Conservation (phyloP, 2,888 invertebrate species). For the Drosophila stalkeri region DNA sequence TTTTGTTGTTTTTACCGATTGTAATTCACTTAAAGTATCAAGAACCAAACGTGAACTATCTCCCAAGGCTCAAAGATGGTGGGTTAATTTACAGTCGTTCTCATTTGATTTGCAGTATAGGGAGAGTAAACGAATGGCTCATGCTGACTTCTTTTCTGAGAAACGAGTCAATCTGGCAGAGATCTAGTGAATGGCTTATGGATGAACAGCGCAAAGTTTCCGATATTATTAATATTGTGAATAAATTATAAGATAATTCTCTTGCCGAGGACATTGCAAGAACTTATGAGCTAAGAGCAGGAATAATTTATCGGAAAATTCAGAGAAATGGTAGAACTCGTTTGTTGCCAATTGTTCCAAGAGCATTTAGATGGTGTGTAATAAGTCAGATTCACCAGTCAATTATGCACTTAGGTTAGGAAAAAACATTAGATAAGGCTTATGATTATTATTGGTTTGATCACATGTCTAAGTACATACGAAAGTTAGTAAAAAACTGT, state of each 20-base stretch:
- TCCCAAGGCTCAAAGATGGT: neutral
- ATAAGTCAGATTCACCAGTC: neutral
- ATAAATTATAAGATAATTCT: neutral
- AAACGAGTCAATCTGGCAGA: neutral
- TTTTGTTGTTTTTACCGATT: neutral
- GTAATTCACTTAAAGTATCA: neutral
- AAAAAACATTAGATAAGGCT: neutral
- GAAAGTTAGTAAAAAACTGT: neutral
- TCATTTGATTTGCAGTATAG: neutral
- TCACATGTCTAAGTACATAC: neutral
- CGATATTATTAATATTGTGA: slow-evolving; percentile 1
- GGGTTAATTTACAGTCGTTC: neutral
- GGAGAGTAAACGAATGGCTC: neutral
- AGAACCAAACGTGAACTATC: neutral
- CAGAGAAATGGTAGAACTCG: neutral
- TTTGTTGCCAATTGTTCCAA: neutral
- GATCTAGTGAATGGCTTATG: slow-evolving; percentile 1
- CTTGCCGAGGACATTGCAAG: neutral
- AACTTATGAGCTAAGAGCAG: neutral
- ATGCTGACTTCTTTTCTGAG: neutral
- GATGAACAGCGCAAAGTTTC: neutral
- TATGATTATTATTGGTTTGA: neutral
- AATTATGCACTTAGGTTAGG: slow-evolving; percentile 1
- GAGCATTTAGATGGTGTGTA: neutral
- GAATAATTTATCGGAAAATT: neutral